phyloP scores from a whole-genome alignment of 1,140 invertebrate species.

The Heliconius nattereri region DNA sequence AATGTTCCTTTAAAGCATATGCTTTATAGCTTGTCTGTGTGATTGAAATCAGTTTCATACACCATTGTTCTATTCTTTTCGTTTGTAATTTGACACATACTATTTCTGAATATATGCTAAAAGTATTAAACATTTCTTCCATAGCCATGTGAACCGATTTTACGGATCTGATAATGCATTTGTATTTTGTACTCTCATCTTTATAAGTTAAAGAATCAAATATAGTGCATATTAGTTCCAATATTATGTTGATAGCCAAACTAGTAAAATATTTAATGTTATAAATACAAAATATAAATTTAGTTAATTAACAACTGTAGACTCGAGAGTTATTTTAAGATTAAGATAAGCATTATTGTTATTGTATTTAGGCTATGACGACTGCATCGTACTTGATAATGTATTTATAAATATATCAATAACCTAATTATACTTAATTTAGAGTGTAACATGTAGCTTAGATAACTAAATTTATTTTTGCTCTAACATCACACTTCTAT shows the following conservation, averaged over 20 bases:
- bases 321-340: slow-evolving; percentile 21
- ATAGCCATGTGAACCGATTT: background rate
- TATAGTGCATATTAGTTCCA: background rate
- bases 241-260: background rate
- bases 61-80: background rate
- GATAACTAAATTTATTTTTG: slow-evolving; percentile 20
- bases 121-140: background rate
- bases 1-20: slow-evolving; percentile 23
- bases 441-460: slow-evolving; percentile 21
- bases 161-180: background rate
- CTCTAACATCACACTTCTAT: background rate
- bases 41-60: background rate
- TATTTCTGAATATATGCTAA: background rate
- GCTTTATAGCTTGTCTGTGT: background rate
- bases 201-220: background rate
- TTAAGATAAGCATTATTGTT: slow-evolving; percentile 11
- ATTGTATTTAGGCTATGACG: slow-evolving; percentile 45
- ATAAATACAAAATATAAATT: background rate
- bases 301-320: background rate
- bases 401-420: slow-evolving; percentile 50
- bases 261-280: background rate
- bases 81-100: background rate
- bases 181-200: background rate
- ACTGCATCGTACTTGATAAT: slow-evolving; percentile 54
- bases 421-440: slow-evolving; percentile 47